A percentile compares a stretch with the other conserved stretches of the same genome.
Evolutionary conservation across 2,113 vertebrate genomes (phyloP).

Genomic region (Microtus ochrogaster): DNA sequence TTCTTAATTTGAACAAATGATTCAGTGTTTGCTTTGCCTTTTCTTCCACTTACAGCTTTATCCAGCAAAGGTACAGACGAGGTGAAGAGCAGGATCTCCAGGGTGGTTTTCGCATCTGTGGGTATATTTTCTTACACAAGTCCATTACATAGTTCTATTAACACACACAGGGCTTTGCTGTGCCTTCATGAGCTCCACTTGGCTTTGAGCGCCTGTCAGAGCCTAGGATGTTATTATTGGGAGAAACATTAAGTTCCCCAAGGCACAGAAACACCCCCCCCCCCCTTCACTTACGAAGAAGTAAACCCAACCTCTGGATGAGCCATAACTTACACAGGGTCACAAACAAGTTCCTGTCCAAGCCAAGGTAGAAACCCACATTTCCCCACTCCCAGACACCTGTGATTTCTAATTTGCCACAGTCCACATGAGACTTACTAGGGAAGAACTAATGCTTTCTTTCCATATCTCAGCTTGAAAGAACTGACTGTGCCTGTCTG

Average conservation of each 20-base stretch:
- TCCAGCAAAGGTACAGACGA: not conserved
- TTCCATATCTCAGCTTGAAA: not conserved
- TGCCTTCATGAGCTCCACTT: not conserved
- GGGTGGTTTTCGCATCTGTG: not conserved
- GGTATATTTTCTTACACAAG: not conserved
- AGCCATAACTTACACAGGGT: not conserved
- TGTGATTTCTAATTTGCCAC: not conserved
- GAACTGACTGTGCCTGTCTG: not conserved
- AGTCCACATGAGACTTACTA: not conserved
- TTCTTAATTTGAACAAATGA: constrained; percentile 14
- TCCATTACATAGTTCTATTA: not conserved
- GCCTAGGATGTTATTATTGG: not conserved
- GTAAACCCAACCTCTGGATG: not conserved
- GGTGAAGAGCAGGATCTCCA: not conserved
- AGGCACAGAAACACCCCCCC: not conserved
- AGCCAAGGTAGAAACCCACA: not conserved
- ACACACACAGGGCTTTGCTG: not conserved
- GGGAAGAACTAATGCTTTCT: not conserved
- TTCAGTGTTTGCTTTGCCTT: constrained; percentile 51
- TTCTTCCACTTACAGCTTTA: constrained; percentile 20
- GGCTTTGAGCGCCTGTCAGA: constrained; percentile 37
- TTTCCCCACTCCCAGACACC: not conserved
- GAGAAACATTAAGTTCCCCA: not conserved
- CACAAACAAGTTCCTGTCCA: not conserved
- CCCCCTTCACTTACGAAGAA: not conserved